phyloP scores from a whole-genome alignment of 2,113 vertebrate genomes.

The Cyprinodon tularosa region DNA sequence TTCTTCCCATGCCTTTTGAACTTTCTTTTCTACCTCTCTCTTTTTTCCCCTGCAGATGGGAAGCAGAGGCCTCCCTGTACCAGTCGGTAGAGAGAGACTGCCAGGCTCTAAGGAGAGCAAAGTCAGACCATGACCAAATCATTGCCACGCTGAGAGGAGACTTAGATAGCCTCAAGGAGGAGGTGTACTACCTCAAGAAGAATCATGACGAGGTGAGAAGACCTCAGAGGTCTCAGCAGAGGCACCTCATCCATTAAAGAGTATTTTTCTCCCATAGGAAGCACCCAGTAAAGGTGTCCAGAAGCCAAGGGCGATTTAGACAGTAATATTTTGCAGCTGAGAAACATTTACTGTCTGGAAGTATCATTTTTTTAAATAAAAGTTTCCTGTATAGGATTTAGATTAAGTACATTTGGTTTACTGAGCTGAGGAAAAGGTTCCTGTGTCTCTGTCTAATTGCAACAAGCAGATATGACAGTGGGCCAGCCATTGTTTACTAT shows the following conservation, averaged over 20 bases:
- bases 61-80: constrained; percentile 81
- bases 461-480: neutral
- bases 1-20: neutral
- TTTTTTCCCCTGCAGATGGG: constrained; percentile 77
- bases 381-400: neutral
- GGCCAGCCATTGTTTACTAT: constrained; percentile 3
- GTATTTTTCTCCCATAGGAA: neutral
- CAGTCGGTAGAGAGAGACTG: constrained; percentile 91
- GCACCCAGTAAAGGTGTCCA: neutral
- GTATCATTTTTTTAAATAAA: neutral
- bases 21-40: neutral
- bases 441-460: neutral
- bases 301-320: neutral
- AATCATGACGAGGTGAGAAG: constrained; percentile 87
- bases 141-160: constrained; percentile 85
- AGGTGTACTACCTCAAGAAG: constrained; percentile 89
- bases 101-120: constrained; percentile 82
- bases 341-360: neutral
- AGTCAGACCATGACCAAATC: constrained; percentile 87
- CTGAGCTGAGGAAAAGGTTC: neutral
- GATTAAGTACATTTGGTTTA: too few species aligned
- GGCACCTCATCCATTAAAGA: neutral
- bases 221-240: neutral
- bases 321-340: neutral
- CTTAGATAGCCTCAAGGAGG: constrained; percentile 89